These are phyloP conservation scores for Prionailurus bengalensis DNA, from an alignment of 2,113 vertebrate genomes.

Conservation along the genomic window DNA sequence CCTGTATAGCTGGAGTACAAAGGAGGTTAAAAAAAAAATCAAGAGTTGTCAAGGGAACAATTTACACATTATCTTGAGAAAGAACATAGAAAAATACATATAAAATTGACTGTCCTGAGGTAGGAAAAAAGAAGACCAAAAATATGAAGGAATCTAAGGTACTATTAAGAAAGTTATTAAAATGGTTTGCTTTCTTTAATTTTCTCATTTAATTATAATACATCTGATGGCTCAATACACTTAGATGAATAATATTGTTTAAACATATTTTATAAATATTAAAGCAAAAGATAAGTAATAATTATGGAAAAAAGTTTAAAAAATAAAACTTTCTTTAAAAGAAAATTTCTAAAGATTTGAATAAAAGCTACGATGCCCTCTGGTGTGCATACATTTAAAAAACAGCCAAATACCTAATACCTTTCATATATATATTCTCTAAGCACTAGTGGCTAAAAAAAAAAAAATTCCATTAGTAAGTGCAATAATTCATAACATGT, in stretches of 20 bases:
- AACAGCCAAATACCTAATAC: not conserved
- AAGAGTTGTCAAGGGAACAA: not conserved
- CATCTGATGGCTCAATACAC: not conserved
- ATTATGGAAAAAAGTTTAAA: not conserved
- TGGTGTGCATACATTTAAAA: slow-evolving; percentile 75
- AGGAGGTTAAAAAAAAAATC: not conserved
- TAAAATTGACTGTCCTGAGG: not conserved
- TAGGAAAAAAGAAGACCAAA: not conserved
- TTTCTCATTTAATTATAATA: slow-evolving; percentile 51
- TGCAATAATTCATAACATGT: slow-evolving; percentile 3
- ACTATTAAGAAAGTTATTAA: not conserved
- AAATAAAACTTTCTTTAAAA: not conserved
- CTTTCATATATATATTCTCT: not conserved
- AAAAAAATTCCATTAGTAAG: slow-evolving; percentile 1
- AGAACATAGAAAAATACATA: not conserved
- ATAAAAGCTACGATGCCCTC: slow-evolving; percentile 79
- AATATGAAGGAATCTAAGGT: not conserved
- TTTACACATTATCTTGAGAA: not conserved
- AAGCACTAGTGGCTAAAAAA: not conserved
- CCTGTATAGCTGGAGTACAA: not conserved
- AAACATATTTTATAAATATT: slow-evolving; percentile 1
- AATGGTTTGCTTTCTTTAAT: not conserved
- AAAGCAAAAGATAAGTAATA: not conserved
- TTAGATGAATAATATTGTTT: not conserved
- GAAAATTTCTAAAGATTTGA: slow-evolving; percentile 49